Evolutionary conservation across 35 echinoderm and acorn worm genomes (phyloP).

Genomic region (Stichopus chloronotus): DNA sequence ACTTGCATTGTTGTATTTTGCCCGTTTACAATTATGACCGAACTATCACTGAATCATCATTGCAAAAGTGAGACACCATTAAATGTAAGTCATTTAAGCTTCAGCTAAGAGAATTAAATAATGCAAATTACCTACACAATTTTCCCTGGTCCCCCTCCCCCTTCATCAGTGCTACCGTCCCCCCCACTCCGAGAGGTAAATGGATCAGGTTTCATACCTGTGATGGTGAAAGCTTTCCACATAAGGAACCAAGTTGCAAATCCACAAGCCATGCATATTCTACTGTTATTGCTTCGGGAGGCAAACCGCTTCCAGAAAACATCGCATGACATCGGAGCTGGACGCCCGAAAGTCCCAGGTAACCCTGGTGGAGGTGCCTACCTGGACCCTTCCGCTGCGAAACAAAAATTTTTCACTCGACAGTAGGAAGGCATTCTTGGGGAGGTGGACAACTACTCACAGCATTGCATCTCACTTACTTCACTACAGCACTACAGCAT

Average conservation of each 20-base stretch:
- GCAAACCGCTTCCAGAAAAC: slow-evolving; percentile 90
- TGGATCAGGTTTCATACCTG: slow-evolving; percentile 59
- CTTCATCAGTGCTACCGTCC: too few relatives aligned
- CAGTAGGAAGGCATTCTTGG: too few relatives aligned
- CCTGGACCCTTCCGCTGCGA: slow-evolving; percentile 61
- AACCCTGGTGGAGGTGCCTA: slow-evolving; percentile 67
- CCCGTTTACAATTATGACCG: background rate
- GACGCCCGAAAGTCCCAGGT: slow-evolving; percentile 82
- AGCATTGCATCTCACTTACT: too few relatives aligned
- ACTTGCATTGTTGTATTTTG: too few relatives aligned
- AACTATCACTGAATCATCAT: background rate
- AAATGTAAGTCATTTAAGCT: too few relatives aligned
- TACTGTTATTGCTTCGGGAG: slow-evolving; percentile 67
- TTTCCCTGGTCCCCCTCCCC: too few relatives aligned
- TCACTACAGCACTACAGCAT: too few relatives aligned
- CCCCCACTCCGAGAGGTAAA: too few relatives aligned
- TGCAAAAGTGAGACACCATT: background rate
- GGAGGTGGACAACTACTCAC: too few relatives aligned
- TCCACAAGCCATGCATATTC: slow-evolving; percentile 98
- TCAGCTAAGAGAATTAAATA: too few relatives aligned
- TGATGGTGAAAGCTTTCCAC: slow-evolving; percentile 78
- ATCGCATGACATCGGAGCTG: slow-evolving; percentile 91
- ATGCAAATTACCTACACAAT: too few relatives aligned
- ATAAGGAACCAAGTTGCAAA: slow-evolving; percentile 81
- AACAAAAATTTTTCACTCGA: background rate